These are phyloP conservation scores for rabbit (Oryctolagus cuniculus) DNA, from an alignment of 2,113 vertebrate species.

Conservation along the genomic window mOryCun1.1 NC_091432.1:29565001-29565500, in stretches of 20 bases:
- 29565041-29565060: conserved; percentile 59
- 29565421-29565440: no score
- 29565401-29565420: neutral
- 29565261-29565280: conserved; percentile 33
- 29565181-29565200: conserved; percentile 39
- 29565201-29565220: conserved; percentile 32
- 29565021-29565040: conserved; percentile 33
- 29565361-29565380: neutral
- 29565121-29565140: conserved; percentile 48
- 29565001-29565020: conserved; percentile 21
- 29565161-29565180: conserved; percentile 10
- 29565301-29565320: conserved; percentile 57
- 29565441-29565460: neutral
- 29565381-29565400: neutral
- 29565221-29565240: conserved; percentile 23
- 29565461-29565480: neutral
- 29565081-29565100: conserved; percentile 53
- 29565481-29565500: neutral
- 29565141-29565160: conserved; percentile 1
- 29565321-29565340: conserved; percentile 1
- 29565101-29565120: conserved; percentile 23
- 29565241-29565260: conserved; percentile 11
- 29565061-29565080: conserved; percentile 40
- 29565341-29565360: neutral
- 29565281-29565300: conserved; percentile 29